phyloP scores from a whole-genome alignment of 2,797 vertebrate genomes.

The Chelidonichthys spinosus region DNA sequence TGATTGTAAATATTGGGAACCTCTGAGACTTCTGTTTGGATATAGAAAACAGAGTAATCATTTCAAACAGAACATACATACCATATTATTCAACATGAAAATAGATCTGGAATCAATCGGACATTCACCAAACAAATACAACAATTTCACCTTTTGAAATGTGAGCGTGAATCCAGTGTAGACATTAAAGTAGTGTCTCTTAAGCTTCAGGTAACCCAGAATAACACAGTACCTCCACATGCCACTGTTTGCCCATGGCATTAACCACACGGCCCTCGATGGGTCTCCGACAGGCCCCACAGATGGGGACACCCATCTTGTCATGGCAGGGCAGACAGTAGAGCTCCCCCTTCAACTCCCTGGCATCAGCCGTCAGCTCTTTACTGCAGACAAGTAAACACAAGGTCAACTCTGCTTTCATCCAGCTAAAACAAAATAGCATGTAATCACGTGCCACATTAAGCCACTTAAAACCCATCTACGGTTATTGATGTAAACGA shows the following conservation, averaged over 20 bases:
- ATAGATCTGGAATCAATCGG: background rate
- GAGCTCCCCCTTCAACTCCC: slow-evolving; percentile 95
- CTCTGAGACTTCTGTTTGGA: background rate
- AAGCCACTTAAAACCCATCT: too few species aligned
- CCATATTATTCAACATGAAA: background rate
- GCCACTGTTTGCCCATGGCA: slow-evolving; percentile 99
- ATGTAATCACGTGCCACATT: too few species aligned
- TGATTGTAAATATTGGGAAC: background rate
- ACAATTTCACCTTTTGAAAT: background rate
- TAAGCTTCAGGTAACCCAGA: background rate
- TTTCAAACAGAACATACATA: background rate
- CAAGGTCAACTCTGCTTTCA: slow-evolving; percentile 7
- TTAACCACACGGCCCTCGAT: slow-evolving; percentile 98
- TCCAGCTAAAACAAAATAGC: background rate
- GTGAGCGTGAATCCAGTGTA: background rate
- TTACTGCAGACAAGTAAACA: slow-evolving; percentile 83
- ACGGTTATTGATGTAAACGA: too few species aligned
- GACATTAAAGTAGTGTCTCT: background rate
- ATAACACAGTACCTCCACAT: slow-evolving; percentile 90
- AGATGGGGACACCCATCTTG: slow-evolving; percentile 98
- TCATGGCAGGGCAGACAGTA: slow-evolving; percentile 98
- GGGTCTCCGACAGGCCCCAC: slow-evolving; percentile 95
- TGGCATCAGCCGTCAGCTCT: slow-evolving; percentile 94
- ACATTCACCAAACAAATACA: background rate
- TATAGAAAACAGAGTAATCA: background rate